Base-by-base conservation (phyloP, 2,797 vertebrate genomes). In the Vultur gryphus region DNA sequence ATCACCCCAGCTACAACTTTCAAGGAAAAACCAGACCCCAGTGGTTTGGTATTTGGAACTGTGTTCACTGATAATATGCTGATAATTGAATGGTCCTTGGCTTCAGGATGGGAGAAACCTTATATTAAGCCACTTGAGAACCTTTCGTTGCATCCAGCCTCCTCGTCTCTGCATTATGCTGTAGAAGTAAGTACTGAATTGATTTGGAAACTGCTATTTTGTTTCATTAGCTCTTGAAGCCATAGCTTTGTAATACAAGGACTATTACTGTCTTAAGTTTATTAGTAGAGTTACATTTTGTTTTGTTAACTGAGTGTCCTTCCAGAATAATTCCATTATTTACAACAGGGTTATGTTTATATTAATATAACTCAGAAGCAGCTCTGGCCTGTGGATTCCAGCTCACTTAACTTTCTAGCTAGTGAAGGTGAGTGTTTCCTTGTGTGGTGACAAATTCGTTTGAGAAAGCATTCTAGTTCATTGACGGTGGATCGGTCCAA, bases 61-160 rank as follows among this genome's bases (percentile, higher is more conserved):
- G 97, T 98, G 69, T 99, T 99, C 97, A 99, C 99, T 3, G 99
- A 99, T 96, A 99, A 99, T 97, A 99, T 99, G 99, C 90, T 99
- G 94, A 98, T 89, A 17, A 97, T 99, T 29, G 98, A 99, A 93
- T 99, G 99, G 99, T 99, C 97, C 29, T 86, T 31, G 5, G 89
- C 94, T 10, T 98, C 96, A 16, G 99, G 99, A 62, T 99, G 99
- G 99, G 97, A 98, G 97, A 97, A 97, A 49, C 99, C 99, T 2
- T 97, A 62, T 20, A 99, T 99, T 77, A 98, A 97, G 90, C 99
- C 98, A 0, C 98, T 99, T 37, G 97, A 98, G 43, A 99, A 99
- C 96, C 97, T 99, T 77, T 98, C 99, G 0, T 66, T 99, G 24
- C 99, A 99, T 80, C 99, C 99, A 4, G 98, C 98, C 7, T 98